phyloP scores from a whole-genome alignment of 1,140 invertebrate genomes.

The Arion vulgaris region DNA sequence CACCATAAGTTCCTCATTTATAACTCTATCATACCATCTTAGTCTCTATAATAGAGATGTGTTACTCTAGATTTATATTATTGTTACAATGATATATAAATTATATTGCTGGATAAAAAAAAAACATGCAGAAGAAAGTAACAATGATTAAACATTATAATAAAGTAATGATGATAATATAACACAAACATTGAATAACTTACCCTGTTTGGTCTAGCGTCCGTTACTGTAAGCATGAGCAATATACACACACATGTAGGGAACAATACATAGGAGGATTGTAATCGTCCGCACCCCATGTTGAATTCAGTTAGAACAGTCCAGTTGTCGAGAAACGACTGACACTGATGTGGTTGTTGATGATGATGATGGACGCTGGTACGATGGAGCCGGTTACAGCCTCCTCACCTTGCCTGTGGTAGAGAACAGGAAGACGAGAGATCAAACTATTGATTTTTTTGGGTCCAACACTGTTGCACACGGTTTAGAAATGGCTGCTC shows the following conservation, averaged over 20 bases:
- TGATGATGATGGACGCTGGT: not conserved
- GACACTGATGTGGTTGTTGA: not conserved
- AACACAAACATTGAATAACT: not conserved
- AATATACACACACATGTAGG: not conserved
- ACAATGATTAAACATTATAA: not conserved
- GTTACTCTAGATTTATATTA: too few relatives aligned
- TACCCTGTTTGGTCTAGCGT: slow-evolving; percentile 1
- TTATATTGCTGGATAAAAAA: too few relatives aligned
- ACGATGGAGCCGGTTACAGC: not conserved
- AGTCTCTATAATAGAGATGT: too few relatives aligned
- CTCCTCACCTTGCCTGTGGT: not conserved
- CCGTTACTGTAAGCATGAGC: not conserved
- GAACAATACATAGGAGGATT: not conserved
- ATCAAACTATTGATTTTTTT: slow-evolving; percentile 14
- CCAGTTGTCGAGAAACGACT: slow-evolving; percentile 13
- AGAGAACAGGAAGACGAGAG: slow-evolving; percentile 1
- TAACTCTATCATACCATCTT: too few relatives aligned
- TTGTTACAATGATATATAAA: too few relatives aligned
- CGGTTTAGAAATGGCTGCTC: not conserved
- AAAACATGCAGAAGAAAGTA: not conserved
- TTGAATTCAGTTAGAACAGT: not conserved
- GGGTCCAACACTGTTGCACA: not conserved
- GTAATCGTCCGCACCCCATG: not conserved
- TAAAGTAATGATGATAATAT: too few relatives aligned
- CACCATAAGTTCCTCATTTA: too few relatives aligned